Evolutionary conservation across 2,888 invertebrate species (phyloP), one percentile per base, ranked within the genome.

Genomic region (Cerastis rubricosa): DNA sequence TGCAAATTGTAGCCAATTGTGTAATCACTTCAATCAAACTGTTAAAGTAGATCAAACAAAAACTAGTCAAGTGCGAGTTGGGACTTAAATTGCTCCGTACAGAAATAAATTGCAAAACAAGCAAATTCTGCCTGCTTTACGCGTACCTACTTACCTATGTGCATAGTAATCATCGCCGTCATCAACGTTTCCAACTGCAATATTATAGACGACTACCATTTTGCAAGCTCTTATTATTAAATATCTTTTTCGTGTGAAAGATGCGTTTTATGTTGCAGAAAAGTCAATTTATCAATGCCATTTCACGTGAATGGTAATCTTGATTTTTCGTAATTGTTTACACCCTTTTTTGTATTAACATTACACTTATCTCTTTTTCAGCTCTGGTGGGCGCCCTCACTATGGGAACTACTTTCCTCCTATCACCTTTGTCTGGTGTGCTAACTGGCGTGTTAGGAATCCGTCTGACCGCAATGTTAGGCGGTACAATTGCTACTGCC

Each of bases 381-480:
- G 99, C 99, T 86, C 97, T 99, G 91, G 98, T 99, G 82, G 99
- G 99, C 12, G 98, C 99, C 1, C 95, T 99, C 87, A 97, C 98
- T 40, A 98, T 99, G 93, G 99, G 99, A 59, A 98, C 98, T 67
- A 99, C 99, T 72, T 99, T 99, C 95, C 97, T 99, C 84, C 95
- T 99, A 86, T 99, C 99, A 7, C 98, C 99, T 22, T 95, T 99
- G 54, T 98, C 99, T 43, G 99, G 99, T 66, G 98, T 99, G 69
- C 95, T 99, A 72, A 98, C 99, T 2, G 98, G 98, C 91, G 97
- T 98, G 86, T 97, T 99, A 87, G 99, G 99, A n/a, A 97, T 99
- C 75, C 97, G 98, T 54, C 93, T 97, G 84, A 99, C 99, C 2
- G 98, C 99, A 0, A 97, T 99, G 84, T 94, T 98, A 59, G 99